Conservation (phyloP, 2,888 invertebrate genomes). For the Bedellia somnulentella region DNA sequence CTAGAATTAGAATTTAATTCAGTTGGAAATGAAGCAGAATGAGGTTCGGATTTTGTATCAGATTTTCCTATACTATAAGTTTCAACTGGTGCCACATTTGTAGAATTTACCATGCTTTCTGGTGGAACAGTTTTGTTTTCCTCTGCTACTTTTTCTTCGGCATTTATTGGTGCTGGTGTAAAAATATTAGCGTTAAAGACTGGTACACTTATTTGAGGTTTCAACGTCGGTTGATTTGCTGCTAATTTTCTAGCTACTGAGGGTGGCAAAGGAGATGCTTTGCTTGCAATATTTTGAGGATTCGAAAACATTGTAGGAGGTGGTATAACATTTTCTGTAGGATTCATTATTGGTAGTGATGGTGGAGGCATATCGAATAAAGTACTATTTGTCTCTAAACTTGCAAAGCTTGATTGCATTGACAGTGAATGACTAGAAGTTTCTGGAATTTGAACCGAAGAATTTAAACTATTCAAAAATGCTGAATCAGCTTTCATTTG, state of each 20-base stretch:
- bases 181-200: slow-evolving; percentile 12
- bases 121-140: slow-evolving; percentile 9
- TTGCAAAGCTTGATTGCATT: too few relatives aligned
- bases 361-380: too few relatives aligned
- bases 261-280: slow-evolving; percentile 30
- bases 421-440: too few relatives aligned
- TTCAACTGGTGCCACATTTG: slow-evolving; percentile 7
- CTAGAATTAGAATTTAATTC: background rate
- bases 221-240: slow-evolving; percentile 30
- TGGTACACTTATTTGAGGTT: slow-evolving; percentile 29
- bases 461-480: too few relatives aligned
- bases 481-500: too few relatives aligned
- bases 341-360: slow-evolving; percentile 15
- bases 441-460: too few relatives aligned
- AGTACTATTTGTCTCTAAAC: too few relatives aligned
- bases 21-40: too few relatives aligned
- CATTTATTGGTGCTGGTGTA: slow-evolving; percentile 1
- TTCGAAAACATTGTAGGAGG: slow-evolving; percentile 48
- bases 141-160: too few relatives aligned
- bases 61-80: background rate
- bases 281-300: slow-evolving; percentile 17
- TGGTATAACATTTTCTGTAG: slow-evolving; percentile 26
- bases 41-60: too few relatives aligned
- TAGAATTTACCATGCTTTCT: slow-evolving; percentile 17
- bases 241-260: slow-evolving; percentile 42